phyloP scores from a whole-genome alignment of 2,888 invertebrate species.

The Ellobium chinense region DNA sequence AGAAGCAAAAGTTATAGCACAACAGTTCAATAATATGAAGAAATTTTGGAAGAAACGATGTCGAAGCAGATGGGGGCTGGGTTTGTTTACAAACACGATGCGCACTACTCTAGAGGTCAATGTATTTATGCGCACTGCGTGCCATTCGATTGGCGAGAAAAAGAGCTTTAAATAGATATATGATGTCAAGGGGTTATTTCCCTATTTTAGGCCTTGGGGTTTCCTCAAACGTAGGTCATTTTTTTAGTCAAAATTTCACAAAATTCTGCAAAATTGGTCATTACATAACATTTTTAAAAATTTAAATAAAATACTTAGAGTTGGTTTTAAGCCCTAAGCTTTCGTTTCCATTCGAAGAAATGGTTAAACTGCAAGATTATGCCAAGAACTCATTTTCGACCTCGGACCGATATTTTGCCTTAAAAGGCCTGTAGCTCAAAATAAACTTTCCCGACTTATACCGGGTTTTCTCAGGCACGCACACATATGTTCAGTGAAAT shows the following conservation, averaged over 20 bases:
- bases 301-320: neutral
- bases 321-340: neutral
- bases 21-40: neutral
- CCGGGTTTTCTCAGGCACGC: neutral
- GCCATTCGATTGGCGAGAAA: neutral
- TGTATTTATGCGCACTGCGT: neutral
- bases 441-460: neutral
- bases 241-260: neutral
- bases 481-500: neutral
- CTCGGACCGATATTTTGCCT: neutral
- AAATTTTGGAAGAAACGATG: neutral
- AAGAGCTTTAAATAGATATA: neutral
- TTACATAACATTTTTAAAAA: neutral
- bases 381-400: neutral
- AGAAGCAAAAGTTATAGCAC: neutral
- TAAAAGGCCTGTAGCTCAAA: neutral
- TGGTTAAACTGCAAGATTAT: neutral
- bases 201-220: neutral
- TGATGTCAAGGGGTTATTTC: neutral
- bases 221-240: neutral
- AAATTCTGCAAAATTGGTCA: neutral
- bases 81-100: neutral
- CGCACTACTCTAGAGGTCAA: neutral
- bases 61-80: neutral
- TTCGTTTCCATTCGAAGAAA: neutral